phyloP scores from a whole-genome alignment of 2,797 vertebrate species.

The Acanthurus tractus region DNA sequence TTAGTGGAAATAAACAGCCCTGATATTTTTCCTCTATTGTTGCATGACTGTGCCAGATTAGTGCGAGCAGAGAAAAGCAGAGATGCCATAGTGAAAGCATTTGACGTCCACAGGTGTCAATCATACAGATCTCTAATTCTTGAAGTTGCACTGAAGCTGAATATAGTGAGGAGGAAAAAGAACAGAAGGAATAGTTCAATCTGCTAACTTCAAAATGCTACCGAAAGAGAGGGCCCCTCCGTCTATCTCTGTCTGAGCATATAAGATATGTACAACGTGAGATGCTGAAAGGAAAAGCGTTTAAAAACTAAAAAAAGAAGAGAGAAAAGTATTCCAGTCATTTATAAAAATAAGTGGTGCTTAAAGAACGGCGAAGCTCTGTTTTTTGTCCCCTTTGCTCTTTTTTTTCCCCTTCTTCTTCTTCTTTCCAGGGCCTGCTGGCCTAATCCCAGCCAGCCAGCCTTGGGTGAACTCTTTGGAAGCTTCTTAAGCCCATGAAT shows the following conservation, averaged over 20 bases:
- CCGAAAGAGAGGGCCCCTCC: slow-evolving; percentile 31
- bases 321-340: slow-evolving; percentile 79
- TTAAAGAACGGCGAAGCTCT: slow-evolving; percentile 78
- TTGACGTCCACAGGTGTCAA: slow-evolving; percentile 50
- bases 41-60: slow-evolving; percentile 14
- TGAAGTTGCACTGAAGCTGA: slow-evolving; percentile 63
- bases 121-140: slow-evolving; percentile 52
- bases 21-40: slow-evolving; percentile 8
- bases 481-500: slow-evolving; percentile 90
- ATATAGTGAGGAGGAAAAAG: slow-evolving; percentile 46
- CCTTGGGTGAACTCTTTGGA: slow-evolving; percentile 89
- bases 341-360: slow-evolving; percentile 85
- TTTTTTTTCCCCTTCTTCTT: slow-evolving; percentile 80
- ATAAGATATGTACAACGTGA: slow-evolving; percentile 66
- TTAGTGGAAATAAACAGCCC: background rate
- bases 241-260: slow-evolving; percentile 43
- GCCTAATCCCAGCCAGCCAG: slow-evolving; percentile 88
- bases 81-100: slow-evolving; percentile 21
- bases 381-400: slow-evolving; percentile 80
- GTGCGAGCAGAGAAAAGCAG: slow-evolving; percentile 41
- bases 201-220: slow-evolving; percentile 58
- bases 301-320: slow-evolving; percentile 49
- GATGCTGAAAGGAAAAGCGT: slow-evolving; percentile 51
- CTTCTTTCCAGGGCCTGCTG: slow-evolving; percentile 86
- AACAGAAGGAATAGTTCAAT: slow-evolving; percentile 61